Conservation (phyloP, 2,888 invertebrate genomes). For the Melinaea marsaeus region DNA sequence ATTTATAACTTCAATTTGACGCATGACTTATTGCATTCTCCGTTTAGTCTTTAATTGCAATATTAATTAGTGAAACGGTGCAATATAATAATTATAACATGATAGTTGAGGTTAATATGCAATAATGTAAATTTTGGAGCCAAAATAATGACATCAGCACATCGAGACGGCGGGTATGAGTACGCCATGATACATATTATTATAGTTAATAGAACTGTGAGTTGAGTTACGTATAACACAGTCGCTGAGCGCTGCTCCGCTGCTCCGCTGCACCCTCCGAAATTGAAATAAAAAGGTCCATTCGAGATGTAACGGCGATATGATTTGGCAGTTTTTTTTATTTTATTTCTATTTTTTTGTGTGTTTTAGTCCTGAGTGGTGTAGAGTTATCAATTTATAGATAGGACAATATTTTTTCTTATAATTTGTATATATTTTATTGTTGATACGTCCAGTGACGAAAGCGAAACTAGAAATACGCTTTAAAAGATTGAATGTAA, state of each 20-base stretch:
- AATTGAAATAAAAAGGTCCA: conserved; percentile 74
- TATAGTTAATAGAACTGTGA: conserved; percentile 72
- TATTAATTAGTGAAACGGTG: no score
- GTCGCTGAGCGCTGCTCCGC: conserved; percentile 70
- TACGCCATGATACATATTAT: conserved; percentile 75
- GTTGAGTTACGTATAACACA: conserved; percentile 70
- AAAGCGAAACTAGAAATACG: no score
- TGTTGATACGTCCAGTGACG: no score
- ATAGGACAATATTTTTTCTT: conserved; percentile 8
- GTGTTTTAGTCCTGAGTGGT: conserved; percentile 61
- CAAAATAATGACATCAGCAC: conserved; percentile 59
- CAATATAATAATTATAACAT: neutral
- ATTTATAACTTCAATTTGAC: neutral
- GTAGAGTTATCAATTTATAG: conserved; percentile 54
- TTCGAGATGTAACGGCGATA: conserved; percentile 76
- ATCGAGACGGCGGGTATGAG: conserved; percentile 73
- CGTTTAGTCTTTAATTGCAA: no score
- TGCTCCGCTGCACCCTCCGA: conserved; percentile 75
- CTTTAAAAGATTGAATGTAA: no score
- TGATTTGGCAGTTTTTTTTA: conserved; percentile 73
- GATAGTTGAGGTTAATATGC: neutral
- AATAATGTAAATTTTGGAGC: conserved; percentile 7
- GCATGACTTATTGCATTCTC: neutral
- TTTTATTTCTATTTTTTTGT: conserved; percentile 55
- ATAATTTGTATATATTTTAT: no score